These are phyloP conservation scores for Drosophila bocqueti DNA, from an alignment of 1,140 invertebrate genomes.

Conservation along the genomic window DNA sequence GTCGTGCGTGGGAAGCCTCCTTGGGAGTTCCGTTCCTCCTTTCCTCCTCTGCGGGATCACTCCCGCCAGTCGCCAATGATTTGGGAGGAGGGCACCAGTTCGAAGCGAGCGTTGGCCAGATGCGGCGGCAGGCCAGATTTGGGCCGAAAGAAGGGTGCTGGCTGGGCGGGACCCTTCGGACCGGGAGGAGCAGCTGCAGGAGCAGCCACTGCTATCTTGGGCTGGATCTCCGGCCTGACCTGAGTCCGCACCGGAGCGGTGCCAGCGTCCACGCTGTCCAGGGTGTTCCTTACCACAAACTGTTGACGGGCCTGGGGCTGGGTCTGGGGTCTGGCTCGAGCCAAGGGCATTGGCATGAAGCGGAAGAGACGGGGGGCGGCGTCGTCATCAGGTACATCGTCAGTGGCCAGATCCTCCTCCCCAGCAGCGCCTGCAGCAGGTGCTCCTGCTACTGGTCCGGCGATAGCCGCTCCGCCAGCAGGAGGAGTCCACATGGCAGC, in stretches of 20 bases:
- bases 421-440: neutral
- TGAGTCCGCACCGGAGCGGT: constrained; percentile 45
- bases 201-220: constrained; percentile 3
- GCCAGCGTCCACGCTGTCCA: constrained; percentile 67
- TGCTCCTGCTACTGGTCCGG: neutral
- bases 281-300: constrained; percentile 57
- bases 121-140: constrained; percentile 59
- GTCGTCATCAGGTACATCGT: constrained; percentile 1
- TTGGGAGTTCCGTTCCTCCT: neutral
- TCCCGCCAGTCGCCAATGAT: constrained; percentile 76
- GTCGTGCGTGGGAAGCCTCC: neutral
- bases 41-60: constrained; percentile 6
- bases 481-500: constrained; percentile 75
- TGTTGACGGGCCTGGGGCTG: constrained; percentile 10
- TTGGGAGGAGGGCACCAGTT: constrained; percentile 77
- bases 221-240: constrained; percentile 32
- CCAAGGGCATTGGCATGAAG: constrained; percentile 44
- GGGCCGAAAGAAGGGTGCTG: constrained; percentile 17
- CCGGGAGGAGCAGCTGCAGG: neutral
- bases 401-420: constrained; percentile 8
- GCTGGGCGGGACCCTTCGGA: neutral
- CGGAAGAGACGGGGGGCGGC: constrained; percentile 46
- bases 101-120: constrained; percentile 57
- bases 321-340: neutral
- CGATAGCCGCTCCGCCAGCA: neutral